Evolutionary conservation across 2,113 vertebrate genomes (phyloP), one percentile per base, ranked within the genome.

Genomic region (Zapus hudsonius): DNA sequence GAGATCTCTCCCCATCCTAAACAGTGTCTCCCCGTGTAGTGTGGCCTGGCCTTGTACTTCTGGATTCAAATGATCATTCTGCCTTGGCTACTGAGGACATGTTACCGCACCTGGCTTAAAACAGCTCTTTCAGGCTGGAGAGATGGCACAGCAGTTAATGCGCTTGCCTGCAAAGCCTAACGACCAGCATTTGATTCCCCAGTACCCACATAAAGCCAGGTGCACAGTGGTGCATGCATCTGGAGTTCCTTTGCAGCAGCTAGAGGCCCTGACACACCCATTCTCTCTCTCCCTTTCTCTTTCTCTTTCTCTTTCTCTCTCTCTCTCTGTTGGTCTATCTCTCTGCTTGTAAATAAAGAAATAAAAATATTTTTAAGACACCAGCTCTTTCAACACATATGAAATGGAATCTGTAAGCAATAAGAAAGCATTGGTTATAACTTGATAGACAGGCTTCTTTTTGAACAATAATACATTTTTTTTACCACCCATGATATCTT

Each of bases 1-100:
- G 33, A 11, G 3, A 4, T 6, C 22, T 2, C 3, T 1, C 10
- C 2, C 64, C 5, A 2, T 3, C 55, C 29, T 20, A 15, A 10
- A 59, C 31, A 61, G 13, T 3, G 15, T 69, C 44, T 83, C 74
- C 33, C 33, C 59, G 6, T 20, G 19, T 74, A 59, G 36, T 23
- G 29, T 7, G 57, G 63, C 63, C 64, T 79, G 63, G 19, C 47
- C 47, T 29, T 31, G 12, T 22, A 76, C 44, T 25, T n/a, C n/a
- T 61, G 52, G 55, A 8, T 36, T 40, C 27, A 52, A 23, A 9
- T 23, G 61, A 22, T 27, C 16, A 6, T 67, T 44, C 61, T 33
- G 9, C 0, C 27, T 75, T 27, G 33, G 20, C 36, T 33, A n/a
- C 42, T 22, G 27, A 27, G 19, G 3, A 6, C 12, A 4, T 3